Base-by-base conservation (phyloP, 2,888 invertebrate species). In the Andrena flavipes region DNA sequence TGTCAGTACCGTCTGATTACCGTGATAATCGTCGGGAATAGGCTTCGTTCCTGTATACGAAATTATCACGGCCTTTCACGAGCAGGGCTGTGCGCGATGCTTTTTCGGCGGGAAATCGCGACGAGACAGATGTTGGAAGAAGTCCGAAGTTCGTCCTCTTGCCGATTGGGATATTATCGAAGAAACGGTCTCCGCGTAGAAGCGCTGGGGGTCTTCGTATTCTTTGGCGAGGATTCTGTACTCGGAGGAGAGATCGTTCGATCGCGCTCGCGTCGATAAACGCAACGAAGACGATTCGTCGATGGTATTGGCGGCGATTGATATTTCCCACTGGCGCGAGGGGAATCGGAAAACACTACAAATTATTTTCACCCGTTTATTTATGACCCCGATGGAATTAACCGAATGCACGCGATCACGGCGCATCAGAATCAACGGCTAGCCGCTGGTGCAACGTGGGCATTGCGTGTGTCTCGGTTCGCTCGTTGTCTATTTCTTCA, bases 381-480 rank as follows among this genome's bases (percentile, higher is more conserved):
- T 84, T 67, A 67, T 30, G 67, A 26, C 20, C 70, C 60, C 71
- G 76, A 56, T 26, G 20, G 76, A 80, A 85, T 84, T 80, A 84
- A 82, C 81, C 67, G 79, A 48, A 76, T 70, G 79, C 87, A 87
- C 87, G 87, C 87, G 85, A 84, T 87, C 74, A 10, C 56, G 68
- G 54, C 42, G 76, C 62, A 78, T 86, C 80, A 71, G 65, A 84
- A 86, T 87, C 84, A 68, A 29, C 54, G 49, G 49, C 48, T 33
- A 59, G 62, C n/a, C 42, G 60, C 60, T 42, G 78, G 64, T 63
- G 76, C 81, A 84, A 80, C 87, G 64, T 74, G 70, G 54, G 59
- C 54, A 84, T 87, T 88, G 90, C 89, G 91, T 92, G 92, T 88
- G 89, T 89, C 78, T 90, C 89, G 90, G 83, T 89, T 87, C 86